Base-by-base conservation (phyloP, 2,113 vertebrate genomes). In the Passer domesticus region DNA sequence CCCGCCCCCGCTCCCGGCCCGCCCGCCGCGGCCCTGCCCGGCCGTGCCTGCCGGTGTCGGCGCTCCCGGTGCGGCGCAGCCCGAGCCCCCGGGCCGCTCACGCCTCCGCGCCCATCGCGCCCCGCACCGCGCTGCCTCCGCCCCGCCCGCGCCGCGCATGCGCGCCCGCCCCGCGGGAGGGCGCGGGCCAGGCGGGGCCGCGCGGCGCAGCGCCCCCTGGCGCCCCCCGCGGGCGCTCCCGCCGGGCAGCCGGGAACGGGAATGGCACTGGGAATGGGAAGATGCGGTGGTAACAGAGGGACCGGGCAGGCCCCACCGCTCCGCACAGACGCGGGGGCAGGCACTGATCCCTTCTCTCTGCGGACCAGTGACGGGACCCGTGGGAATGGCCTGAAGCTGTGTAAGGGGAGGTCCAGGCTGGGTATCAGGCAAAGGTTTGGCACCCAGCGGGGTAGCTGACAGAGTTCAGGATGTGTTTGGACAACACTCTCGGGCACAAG, bases 201-300 rank as follows among this genome's bases (percentile, higher is more conserved):
- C 17, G 8, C 18, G 15, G 23, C 10, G 39, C 30, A 23, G 85
- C 79, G 73, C 59, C 79, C 73, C 73, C 66, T 73, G 31, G 46
- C 63, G 90, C 0, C 35, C 31, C 31, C 60, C 50, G 22, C 25
- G 55, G 46, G 13, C 43, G 18, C 76, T n/a, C 62, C 49, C 46
- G 13, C 11, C 49, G 27, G 81, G 58, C 39, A 14, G 46, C 33
- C 33, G 56, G 56, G n/a, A 59, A 15, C 3, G n/a, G n/a, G 20
- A 44, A 24, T 14, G 56, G 31, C 13, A 56, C 13, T 1, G 50
- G 28, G n/a, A n/a, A 4, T 0, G 43, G 2, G 15, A 3, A 25
- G 30, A 18, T 6, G 82, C 12, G 9, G 25, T 1, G 23, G 1
- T 3, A 10, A 22, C 15, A 1, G 7, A 22, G 37, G 25, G 4